Evolutionary conservation across 2,797 vertebrate genomes (phyloP), one percentile per base, ranked within the genome.

Genomic region (Dendrocincla tyrannina): DNA sequence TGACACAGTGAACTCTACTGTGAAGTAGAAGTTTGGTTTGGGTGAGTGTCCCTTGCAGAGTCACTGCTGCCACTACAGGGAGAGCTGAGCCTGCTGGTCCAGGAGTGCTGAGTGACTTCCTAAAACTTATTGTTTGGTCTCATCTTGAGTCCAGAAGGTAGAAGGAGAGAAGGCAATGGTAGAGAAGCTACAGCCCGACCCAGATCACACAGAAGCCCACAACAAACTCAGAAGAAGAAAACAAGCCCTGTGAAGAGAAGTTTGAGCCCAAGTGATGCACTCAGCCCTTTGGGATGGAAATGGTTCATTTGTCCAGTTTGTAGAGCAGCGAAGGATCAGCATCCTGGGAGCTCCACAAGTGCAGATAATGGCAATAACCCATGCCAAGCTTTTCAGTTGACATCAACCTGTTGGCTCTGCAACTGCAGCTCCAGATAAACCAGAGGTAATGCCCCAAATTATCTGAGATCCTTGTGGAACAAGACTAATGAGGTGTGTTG

Each of bases 201-300:
- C 23, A 83, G 66, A 20, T 63, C 44, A 33, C 30, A 7, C 17
- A 46, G 46, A 37, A 50, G 10, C 35, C 24, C 30, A 58, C 85
- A 52, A 41, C 23, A 88, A 84, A 50, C 8, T 64, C 58, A 53
- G 33, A 6, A 78, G 60, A 63, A 56, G 50, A 39, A 64, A 76
- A 66, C 5, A 66, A 80, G 30, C 1, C 24, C 46, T 9, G 30
- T 77, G 83, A 60, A 39, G 68, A 67, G 13, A 10, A 8, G 2
- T n/a, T 72, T 63, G 41, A 67, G 60, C 22, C 46, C n/a, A 30
- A 2, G 0, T 35, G 49, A 18, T 32, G 10, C 5, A 3, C 28
- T 52, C 35, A 33, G 23, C 32, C 67, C 28, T 60, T 53, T 25
- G 46, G 25, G 30, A 33, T 37, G 14, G 49, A 49, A 35, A 28